A percentile compares a stretch with the other conserved stretches of the same genome.
Conservation (phyloP, 2,113 vertebrate genomes). For the Equus przewalskii region DNA sequence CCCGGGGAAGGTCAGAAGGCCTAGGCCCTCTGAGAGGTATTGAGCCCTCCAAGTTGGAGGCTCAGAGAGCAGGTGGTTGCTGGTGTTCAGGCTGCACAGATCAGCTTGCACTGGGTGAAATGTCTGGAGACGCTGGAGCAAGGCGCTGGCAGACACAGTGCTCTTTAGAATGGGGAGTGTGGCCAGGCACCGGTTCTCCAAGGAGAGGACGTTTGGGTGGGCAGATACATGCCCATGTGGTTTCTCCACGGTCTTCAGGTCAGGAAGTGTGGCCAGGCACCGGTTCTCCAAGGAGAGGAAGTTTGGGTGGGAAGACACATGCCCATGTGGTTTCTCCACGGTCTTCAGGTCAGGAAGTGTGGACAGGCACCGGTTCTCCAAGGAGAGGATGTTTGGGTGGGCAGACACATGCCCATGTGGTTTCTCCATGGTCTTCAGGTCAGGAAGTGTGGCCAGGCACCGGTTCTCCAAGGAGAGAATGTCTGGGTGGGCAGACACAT, state of each 20-base stretch:
- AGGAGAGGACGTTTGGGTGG: neutral
- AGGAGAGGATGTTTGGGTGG: slow-evolving; percentile 34
- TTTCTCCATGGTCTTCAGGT: neutral
- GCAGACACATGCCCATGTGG: neutral
- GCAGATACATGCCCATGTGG: neutral
- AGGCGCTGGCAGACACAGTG: neutral
- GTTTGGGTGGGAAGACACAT: neutral
- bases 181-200: slow-evolving; percentile 50
- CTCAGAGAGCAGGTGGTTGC: neutral
- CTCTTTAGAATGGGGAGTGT: slow-evolving; percentile 18
- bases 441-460: slow-evolving; percentile 8
- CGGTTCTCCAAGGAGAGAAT: slow-evolving; percentile 57
- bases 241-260: neutral
- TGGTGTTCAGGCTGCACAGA: neutral
- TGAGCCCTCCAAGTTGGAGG: neutral
- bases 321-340: neutral
- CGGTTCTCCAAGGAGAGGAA: slow-evolving; percentile 66
- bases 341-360: neutral
- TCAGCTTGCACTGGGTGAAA: neutral
- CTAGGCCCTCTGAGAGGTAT: neutral
- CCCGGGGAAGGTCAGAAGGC: neutral
- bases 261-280: slow-evolving; percentile 44
- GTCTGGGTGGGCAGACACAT: neutral
- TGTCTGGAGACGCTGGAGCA: neutral
- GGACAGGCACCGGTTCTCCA: slow-evolving; percentile 56